Percentiles rank a stretch among this genome's conserved stretches.
phyloP scores from a whole-genome alignment of 2,113 vertebrate species.

The Poeciliopsis turrubarensis region DNA sequence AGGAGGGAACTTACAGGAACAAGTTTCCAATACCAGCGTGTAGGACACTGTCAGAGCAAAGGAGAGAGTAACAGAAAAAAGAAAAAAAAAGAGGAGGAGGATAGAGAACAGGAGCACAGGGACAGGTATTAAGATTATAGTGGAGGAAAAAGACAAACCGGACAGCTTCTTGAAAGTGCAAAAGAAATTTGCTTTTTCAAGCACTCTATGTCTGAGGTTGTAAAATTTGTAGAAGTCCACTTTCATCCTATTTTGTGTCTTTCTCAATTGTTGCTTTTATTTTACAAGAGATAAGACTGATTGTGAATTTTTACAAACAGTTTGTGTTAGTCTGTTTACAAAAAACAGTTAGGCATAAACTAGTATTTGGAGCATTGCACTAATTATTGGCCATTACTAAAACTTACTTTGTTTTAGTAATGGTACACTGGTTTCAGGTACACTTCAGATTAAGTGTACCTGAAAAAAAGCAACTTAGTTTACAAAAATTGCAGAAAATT shows the following conservation, averaged over 20 bases:
- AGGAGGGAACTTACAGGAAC: constrained; percentile 84
- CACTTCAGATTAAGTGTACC: not conserved
- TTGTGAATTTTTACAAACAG: not conserved
- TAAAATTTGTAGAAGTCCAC: not conserved
- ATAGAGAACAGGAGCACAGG: constrained; percentile 62
- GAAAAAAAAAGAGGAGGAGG: constrained; percentile 53
- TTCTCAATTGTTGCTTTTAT: not conserved
- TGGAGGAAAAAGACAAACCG: constrained; percentile 48
- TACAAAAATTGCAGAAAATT: not conserved
- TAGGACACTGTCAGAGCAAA: constrained; percentile 80
- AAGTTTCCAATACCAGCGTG: constrained; percentile 87
- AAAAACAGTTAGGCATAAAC: not conserved
- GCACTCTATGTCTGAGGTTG: not conserved
- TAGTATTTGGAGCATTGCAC: not conserved
- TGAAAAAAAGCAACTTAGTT: not conserved
- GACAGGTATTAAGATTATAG: constrained; percentile 59
- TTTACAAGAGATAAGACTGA: not conserved
- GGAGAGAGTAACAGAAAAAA: constrained; percentile 51
- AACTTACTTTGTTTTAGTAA: accelerated
- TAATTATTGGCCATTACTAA: accelerated
- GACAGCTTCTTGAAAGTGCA: constrained; percentile 32
- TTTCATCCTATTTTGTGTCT: not conserved
- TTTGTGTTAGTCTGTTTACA: not conserved
- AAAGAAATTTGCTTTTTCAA: not conserved
- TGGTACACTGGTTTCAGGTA: no score